These are phyloP conservation scores for Chrysaora quinquecirrha DNA, from an alignment of 30 jellyfish, hydroid and myxozoan genomes.

Conservation along the genomic window DNA sequence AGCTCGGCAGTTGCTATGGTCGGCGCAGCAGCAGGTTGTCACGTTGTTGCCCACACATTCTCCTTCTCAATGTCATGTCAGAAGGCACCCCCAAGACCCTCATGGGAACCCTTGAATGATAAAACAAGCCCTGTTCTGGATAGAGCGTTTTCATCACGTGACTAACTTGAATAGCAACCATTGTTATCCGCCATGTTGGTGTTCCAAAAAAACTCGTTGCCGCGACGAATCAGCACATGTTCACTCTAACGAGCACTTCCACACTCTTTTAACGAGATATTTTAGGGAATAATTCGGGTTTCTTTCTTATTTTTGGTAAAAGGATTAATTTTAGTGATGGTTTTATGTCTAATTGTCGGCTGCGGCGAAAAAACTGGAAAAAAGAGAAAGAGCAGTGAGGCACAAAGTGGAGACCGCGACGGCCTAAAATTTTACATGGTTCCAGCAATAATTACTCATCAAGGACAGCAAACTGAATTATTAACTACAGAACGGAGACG, in stretches of 20 bases:
- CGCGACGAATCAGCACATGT: neutral
- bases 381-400: neutral
- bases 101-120: too few relatives aligned
- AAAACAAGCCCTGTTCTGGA: too few relatives aligned
- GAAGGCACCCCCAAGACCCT: too few relatives aligned
- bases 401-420: constrained; percentile 2
- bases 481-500: constrained; percentile 30
- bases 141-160: neutral
- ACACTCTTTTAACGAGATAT: neutral
- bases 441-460: constrained; percentile 39
- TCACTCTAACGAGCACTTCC: neutral
- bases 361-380: constrained; percentile 10
- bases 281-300: neutral
- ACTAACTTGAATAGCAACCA: neutral
- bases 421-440: constrained; percentile 35
- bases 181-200: constrained; percentile 4
- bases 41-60: too few relatives aligned
- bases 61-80: too few relatives aligned
- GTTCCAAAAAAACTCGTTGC: neutral
- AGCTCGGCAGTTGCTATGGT: too few relatives aligned
- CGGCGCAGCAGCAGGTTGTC: too few relatives aligned
- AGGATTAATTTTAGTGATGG: neutral
- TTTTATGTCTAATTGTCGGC: constrained; percentile 29
- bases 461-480: constrained; percentile 39
- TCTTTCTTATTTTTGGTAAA: too few relatives aligned